Percentiles rank a stretch among this genome's conserved stretches.
These are phyloP conservation scores for Drosophila pseudoananassae DNA, from an alignment of 1,140 invertebrate genomes.

Conservation along the genomic window DNA sequence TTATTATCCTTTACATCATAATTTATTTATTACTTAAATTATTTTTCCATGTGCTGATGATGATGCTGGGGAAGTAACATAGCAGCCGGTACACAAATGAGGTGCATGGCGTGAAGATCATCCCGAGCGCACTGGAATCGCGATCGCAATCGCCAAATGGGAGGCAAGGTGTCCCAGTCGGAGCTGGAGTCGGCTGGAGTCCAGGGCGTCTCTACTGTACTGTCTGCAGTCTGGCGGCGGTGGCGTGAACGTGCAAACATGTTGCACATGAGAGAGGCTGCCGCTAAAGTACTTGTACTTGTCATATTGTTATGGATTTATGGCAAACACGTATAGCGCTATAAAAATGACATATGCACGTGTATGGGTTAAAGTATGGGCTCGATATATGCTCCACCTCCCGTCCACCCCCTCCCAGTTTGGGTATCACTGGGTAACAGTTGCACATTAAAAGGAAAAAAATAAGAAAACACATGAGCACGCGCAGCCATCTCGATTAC, in stretches of 20 bases:
- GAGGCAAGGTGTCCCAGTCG: conserved; percentile 50
- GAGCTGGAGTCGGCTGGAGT: conserved; percentile 16
- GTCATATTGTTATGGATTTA: conserved; percentile 84
- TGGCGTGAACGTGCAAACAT: conserved; percentile 82
- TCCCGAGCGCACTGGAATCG: conserved; percentile 60
- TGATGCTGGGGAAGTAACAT: conserved; percentile 39
- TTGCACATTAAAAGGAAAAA: conserved; percentile 37
- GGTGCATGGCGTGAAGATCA: conserved; percentile 55
- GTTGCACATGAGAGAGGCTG: conserved; percentile 82
- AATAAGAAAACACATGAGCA: conserved; percentile 56
- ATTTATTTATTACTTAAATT: neutral
- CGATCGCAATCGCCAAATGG: conserved; percentile 72
- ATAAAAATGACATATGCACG: conserved; percentile 82
- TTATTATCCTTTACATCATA: neutral
- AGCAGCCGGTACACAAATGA: conserved; percentile 63
- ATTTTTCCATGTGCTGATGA: conserved; percentile 6
- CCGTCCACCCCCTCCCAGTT: neutral
- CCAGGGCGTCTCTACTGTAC: conserved; percentile 53
- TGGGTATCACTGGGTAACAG: conserved; percentile 30
- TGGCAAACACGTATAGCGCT: conserved; percentile 80
- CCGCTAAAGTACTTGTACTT: conserved; percentile 84
- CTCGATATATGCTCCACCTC: conserved; percentile 21
- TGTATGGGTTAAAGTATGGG: conserved; percentile 65
- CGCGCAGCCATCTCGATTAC: conserved; percentile 61
- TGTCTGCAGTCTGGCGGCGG: conserved; percentile 30